Evolutionary conservation across 2,888 invertebrate species (phyloP).

Genomic region (Nineta flava): DNA sequence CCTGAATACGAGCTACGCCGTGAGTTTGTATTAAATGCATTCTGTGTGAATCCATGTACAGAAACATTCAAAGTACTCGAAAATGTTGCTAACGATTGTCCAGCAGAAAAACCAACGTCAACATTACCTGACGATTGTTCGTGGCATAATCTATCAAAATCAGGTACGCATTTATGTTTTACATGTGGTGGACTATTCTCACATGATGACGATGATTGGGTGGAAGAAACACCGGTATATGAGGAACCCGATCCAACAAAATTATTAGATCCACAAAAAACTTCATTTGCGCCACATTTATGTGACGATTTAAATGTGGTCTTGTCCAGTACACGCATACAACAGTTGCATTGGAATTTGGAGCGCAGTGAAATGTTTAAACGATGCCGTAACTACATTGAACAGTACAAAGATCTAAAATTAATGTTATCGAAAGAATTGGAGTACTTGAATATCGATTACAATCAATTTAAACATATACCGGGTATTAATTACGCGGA

Average conservation of each 20-base stretch:
- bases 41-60: slow-evolving; percentile 53
- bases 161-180: slow-evolving; percentile 9
- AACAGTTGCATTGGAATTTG: slow-evolving; percentile 54
- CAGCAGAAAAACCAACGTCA: slow-evolving; percentile 13
- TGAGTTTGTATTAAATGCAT: slow-evolving; percentile 60
- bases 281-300: slow-evolving; percentile 26
- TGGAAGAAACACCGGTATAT: background rate
- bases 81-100: slow-evolving; percentile 32
- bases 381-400: slow-evolving; percentile 39
- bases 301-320: slow-evolving; percentile 57
- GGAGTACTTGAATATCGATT: slow-evolving; percentile 60
- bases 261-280: background rate
- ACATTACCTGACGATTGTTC: slow-evolving; percentile 24
- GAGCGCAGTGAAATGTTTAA: slow-evolving; percentile 37
- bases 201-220: background rate
- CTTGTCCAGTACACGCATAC: slow-evolving; percentile 51
- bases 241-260: background rate
- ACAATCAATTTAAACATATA: slow-evolving; percentile 46
- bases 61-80: slow-evolving; percentile 40
- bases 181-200: background rate
- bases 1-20: slow-evolving; percentile 41
- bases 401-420: slow-evolving; percentile 40
- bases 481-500: slow-evolving; percentile 25
- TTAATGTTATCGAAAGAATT: slow-evolving; percentile 55
- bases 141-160: slow-evolving; percentile 21